These are phyloP conservation scores for Cyrtorhinus lividipennis DNA, from an alignment of 1,140 invertebrate species.

Conservation along the genomic window DNA sequence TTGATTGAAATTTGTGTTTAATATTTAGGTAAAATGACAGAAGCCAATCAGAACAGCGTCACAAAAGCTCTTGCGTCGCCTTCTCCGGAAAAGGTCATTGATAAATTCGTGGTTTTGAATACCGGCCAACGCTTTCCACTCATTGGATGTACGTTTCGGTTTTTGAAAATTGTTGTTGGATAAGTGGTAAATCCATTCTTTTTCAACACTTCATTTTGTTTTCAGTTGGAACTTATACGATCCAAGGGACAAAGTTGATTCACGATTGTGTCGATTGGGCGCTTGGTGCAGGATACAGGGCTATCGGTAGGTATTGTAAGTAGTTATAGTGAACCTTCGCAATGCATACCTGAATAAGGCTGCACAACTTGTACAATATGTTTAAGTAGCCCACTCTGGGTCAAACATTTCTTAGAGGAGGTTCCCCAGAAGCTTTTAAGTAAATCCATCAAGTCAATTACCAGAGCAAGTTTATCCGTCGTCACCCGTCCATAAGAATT, in stretches of 20 bases:
- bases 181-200: not conserved
- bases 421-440: not conserved
- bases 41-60: not conserved
- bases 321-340: no score
- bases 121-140: not conserved
- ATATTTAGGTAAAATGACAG: not conserved
- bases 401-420: not conserved
- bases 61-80: not conserved
- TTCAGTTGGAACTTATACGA: constrained; percentile 19
- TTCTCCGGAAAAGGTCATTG: not conserved
- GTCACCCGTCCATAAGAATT: no score
- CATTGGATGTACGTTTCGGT: not conserved
- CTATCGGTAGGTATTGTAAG: constrained; percentile 19
- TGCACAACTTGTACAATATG: not conserved
- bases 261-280: constrained; percentile 4
- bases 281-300: constrained; percentile 15
- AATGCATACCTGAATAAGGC: no score
- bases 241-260: constrained; percentile 6
- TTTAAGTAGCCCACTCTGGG: not conserved
- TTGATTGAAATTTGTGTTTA: no score
- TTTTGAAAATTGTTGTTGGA: not conserved
- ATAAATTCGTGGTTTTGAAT: not conserved
- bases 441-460: not conserved
- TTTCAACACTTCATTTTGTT: not conserved
- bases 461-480: not conserved